Evolutionary conservation across 1,140 invertebrate species (phyloP).

Genomic region (Daktulosphaira vitifoliae): DNA sequence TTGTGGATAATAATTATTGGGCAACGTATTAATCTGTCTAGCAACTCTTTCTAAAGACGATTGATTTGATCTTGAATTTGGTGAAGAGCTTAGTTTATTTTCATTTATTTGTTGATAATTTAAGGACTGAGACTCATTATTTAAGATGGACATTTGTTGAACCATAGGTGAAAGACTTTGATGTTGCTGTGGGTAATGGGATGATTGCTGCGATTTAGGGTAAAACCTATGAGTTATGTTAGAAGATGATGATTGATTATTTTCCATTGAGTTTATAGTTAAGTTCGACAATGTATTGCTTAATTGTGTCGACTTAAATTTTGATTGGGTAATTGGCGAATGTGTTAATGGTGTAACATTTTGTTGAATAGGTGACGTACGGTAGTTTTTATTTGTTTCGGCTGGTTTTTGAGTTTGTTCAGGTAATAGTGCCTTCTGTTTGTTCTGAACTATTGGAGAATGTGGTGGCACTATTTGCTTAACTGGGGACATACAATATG

Average conservation of each 20-base stretch:
- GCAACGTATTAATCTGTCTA: neutral
- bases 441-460: conserved; percentile 1
- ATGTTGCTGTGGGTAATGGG: conserved; percentile 3
- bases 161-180: conserved; percentile 9
- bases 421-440: conserved; percentile 6
- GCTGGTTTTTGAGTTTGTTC: conserved; percentile 16
- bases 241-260: neutral
- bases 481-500: conserved; percentile 8
- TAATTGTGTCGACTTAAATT: conserved; percentile 14
- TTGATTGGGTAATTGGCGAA: conserved; percentile 1
- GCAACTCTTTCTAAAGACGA: conserved; percentile 12
- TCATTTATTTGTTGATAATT: conserved; percentile 8
- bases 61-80: conserved; percentile 19
- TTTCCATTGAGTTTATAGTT: neutral
- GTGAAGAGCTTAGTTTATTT: neutral
- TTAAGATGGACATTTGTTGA: conserved; percentile 6
- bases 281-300: neutral
- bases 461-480: neutral
- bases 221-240: conserved; percentile 1
- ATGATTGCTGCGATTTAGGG: neutral
- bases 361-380: conserved; percentile 8
- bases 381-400: conserved; percentile 3
- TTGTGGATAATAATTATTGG: conserved; percentile 4
- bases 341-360: neutral
- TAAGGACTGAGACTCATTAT: conserved; percentile 3